phyloP scores from a whole-genome alignment of 2,888 invertebrate species.

The Campaea margaritaria region DNA sequence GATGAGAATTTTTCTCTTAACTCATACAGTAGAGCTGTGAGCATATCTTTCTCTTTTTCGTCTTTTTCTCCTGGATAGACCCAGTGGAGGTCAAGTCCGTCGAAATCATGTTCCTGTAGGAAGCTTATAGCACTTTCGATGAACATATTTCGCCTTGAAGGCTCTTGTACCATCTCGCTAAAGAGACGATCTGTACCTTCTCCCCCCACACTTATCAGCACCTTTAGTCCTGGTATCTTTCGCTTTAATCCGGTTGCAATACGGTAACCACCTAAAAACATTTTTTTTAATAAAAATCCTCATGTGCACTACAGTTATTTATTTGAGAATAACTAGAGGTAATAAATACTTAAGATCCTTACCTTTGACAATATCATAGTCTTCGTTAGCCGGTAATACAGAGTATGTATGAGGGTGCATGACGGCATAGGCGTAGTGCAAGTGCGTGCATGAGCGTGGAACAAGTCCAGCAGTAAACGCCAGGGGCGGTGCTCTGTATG shows the following conservation, averaged over 20 bases:
- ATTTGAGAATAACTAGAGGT: no score
- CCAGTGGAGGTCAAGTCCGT: slow-evolving; percentile 94
- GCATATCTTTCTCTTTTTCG: slow-evolving; percentile 82
- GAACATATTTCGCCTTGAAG: slow-evolving; percentile 83
- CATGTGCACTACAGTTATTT: background rate
- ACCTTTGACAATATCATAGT: slow-evolving; percentile 90
- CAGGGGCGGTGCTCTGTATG: slow-evolving; percentile 88
- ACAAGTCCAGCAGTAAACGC: slow-evolving; percentile 87
- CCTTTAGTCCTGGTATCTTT: slow-evolving; percentile 87
- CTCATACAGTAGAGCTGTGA: slow-evolving; percentile 85
- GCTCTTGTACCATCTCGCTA: slow-evolving; percentile 86
- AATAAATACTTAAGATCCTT: background rate
- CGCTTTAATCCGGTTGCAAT: slow-evolving; percentile 88
- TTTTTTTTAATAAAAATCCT: background rate
- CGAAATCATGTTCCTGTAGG: slow-evolving; percentile 89
- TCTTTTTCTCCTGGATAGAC: slow-evolving; percentile 87
- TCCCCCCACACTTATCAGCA: slow-evolving; percentile 90
- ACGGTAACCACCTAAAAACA: slow-evolving; percentile 88
- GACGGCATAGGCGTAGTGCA: slow-evolving; percentile 90
- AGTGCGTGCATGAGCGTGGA: slow-evolving; percentile 89
- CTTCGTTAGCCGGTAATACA: slow-evolving; percentile 87
- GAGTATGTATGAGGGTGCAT: slow-evolving; percentile 88
- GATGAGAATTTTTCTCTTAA: slow-evolving; percentile 85
- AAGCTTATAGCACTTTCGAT: slow-evolving; percentile 87
- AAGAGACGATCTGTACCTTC: slow-evolving; percentile 86